These are phyloP conservation scores for Papilio elwesi DNA, from an alignment of 2,888 invertebrate species.

Conservation along the genomic window DNA sequence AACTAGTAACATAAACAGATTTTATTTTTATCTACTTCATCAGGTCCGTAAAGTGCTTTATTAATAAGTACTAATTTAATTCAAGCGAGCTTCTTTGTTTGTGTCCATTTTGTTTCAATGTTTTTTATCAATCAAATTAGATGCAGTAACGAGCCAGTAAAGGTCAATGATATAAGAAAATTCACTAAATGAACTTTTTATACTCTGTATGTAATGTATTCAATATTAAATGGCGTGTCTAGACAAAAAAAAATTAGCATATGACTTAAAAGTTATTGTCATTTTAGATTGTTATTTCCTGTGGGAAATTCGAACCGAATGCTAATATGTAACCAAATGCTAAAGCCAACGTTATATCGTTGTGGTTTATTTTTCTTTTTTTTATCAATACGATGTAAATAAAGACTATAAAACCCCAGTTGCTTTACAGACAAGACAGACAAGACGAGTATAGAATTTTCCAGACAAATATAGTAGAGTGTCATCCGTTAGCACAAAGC, in stretches of 20 bases:
- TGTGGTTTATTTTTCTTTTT: no score
- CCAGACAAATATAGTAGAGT: no score
- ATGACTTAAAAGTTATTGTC: not conserved
- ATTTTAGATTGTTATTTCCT: constrained; percentile 1
- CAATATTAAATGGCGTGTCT: not conserved
- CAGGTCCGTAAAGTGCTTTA: no score
- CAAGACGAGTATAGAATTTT: no score
- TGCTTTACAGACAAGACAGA: no score
- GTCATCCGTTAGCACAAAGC: no score
- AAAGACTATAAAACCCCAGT: no score
- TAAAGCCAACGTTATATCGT: no score
- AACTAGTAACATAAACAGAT: no score
- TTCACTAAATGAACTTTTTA: not conserved
- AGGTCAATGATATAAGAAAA: constrained; percentile 49
- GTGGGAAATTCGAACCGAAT: not conserved
- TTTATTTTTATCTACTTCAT: no score
- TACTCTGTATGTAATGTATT: not conserved
- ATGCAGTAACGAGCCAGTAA: constrained; percentile 61
- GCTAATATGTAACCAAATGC: no score
- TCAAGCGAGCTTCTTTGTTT: constrained; percentile 1
- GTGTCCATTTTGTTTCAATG: constrained; percentile 18
- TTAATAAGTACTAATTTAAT: not conserved
- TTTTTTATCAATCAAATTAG: constrained; percentile 63
- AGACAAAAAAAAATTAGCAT: constrained; percentile 4
- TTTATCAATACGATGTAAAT: no score